Evolutionary conservation across 2,797 vertebrate species (phyloP).

Genomic region (Mormyrops boulengeri): DNA sequence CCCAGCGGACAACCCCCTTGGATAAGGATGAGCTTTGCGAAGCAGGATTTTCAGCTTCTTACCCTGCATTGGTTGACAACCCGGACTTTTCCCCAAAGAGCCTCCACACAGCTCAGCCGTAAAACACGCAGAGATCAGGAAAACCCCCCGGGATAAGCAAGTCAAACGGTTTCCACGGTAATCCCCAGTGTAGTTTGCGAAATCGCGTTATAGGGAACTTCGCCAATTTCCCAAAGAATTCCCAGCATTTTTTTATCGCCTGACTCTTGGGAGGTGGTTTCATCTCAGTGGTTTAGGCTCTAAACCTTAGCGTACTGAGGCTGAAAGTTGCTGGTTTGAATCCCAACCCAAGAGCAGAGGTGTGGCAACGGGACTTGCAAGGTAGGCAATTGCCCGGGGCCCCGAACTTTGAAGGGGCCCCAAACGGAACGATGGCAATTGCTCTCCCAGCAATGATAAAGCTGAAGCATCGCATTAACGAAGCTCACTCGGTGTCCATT

Average conservation of each 20-base stretch:
- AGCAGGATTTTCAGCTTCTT: neutral
- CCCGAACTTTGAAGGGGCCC: neutral
- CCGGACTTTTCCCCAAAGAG: neutral
- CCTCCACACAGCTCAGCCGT: neutral
- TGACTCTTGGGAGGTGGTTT: neutral
- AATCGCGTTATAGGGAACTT: neutral
- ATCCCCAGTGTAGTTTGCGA: neutral
- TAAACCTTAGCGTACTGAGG: neutral
- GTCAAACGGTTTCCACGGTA: neutral
- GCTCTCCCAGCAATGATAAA: neutral
- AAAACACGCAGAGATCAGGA: neutral
- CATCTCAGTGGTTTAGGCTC: neutral
- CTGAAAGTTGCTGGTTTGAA: neutral
- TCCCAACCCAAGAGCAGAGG: neutral
- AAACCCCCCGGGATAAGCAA: neutral
- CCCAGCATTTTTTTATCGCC: neutral
- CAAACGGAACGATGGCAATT: neutral
- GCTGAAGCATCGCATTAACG: neutral
- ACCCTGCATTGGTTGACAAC: neutral
- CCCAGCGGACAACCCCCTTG: neutral
- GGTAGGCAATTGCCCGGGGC: neutral
- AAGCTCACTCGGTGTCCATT: neutral
- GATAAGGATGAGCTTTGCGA: neutral
- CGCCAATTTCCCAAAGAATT: neutral
- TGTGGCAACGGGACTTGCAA: neutral